phyloP scores from a whole-genome alignment of 2,888 invertebrate genomes.

The Cephus rjabovi region DNA sequence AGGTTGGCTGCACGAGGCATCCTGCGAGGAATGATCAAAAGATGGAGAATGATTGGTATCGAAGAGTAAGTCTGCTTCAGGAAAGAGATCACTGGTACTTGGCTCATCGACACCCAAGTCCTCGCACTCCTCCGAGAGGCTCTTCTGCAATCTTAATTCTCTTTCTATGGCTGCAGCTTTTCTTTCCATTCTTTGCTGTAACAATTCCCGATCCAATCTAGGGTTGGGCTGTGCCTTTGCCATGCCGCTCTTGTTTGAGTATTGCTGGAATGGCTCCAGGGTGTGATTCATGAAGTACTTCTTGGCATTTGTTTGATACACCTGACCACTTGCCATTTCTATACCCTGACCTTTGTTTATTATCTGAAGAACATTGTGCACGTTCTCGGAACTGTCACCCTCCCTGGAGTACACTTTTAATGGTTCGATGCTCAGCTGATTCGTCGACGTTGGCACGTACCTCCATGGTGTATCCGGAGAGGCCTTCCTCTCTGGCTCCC shows the following conservation, averaged over 20 bases:
- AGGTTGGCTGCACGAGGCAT: slow-evolving; percentile 64
- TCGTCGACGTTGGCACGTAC: slow-evolving; percentile 55
- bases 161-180: slow-evolving; percentile 70
- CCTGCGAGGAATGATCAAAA: slow-evolving; percentile 71
- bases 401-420: slow-evolving; percentile 52
- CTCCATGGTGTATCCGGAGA: slow-evolving; percentile 64
- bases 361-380: slow-evolving; percentile 58
- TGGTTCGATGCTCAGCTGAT: slow-evolving; percentile 52
- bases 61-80: slow-evolving; percentile 80
- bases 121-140: slow-evolving; percentile 82
- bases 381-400: slow-evolving; percentile 50
- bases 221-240: slow-evolving; percentile 50
- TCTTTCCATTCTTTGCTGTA: slow-evolving; percentile 58
- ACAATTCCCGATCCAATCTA: slow-evolving; percentile 51
- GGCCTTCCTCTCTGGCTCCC: slow-evolving; percentile 61
- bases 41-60: slow-evolving; percentile 79
- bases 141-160: slow-evolving; percentile 74
- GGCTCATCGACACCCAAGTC: slow-evolving; percentile 84
- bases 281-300: slow-evolving; percentile 62
- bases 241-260: slow-evolving; percentile 45
- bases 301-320: slow-evolving; percentile 56
- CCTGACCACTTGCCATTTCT: slow-evolving; percentile 55
- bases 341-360: slow-evolving; percentile 60
- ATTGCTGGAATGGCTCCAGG: slow-evolving; percentile 56
- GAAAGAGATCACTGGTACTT: slow-evolving; percentile 82